A percentile compares a stretch with the other conserved stretches of the same genome.
Evolutionary conservation across 1,140 invertebrate species (phyloP).

Genomic region (Drosophila pseudoananassae): DNA sequence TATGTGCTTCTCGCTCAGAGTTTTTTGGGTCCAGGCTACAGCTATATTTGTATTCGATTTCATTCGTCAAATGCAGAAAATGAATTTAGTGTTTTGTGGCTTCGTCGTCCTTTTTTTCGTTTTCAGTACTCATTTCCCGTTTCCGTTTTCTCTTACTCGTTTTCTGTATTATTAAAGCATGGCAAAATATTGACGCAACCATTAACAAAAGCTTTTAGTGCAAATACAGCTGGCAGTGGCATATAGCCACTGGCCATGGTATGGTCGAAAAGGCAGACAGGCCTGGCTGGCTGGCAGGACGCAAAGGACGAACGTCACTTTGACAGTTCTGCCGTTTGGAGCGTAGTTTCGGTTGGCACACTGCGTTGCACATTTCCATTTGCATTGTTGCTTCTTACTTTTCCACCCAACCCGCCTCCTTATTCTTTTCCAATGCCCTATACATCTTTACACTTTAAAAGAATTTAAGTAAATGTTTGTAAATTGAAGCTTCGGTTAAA

Average conservation of each 20-base stretch:
- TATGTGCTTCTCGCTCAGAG: constrained; percentile 29
- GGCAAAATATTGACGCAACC: constrained; percentile 71
- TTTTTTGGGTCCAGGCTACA: constrained; percentile 8
- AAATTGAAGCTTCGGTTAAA: too few relatives aligned
- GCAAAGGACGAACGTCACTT: constrained; percentile 49
- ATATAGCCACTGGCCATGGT: constrained; percentile 29
- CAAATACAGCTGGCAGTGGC: constrained; percentile 57
- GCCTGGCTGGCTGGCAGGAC: background rate
- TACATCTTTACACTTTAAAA: constrained; percentile 3
- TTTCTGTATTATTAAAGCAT: constrained; percentile 57
- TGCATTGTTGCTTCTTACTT: constrained; percentile 55
- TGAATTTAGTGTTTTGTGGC: constrained; percentile 51
- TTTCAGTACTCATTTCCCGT: constrained; percentile 37
- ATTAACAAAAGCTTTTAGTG: constrained; percentile 79
- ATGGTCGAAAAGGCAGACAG: background rate
- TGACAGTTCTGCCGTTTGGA: constrained; percentile 72
- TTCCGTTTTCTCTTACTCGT: constrained; percentile 19
- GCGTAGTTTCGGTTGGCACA: constrained; percentile 47
- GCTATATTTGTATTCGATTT: constrained; percentile 58
- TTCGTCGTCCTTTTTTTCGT: constrained; percentile 23
- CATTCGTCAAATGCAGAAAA: constrained; percentile 68
- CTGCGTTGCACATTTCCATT: constrained; percentile 64
- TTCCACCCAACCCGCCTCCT: background rate
- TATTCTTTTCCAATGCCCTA: background rate
- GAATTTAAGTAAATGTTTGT: too few relatives aligned